Evolutionary conservation across 2,797 vertebrate genomes (phyloP).

Genomic region (Ciconia nigra): DNA sequence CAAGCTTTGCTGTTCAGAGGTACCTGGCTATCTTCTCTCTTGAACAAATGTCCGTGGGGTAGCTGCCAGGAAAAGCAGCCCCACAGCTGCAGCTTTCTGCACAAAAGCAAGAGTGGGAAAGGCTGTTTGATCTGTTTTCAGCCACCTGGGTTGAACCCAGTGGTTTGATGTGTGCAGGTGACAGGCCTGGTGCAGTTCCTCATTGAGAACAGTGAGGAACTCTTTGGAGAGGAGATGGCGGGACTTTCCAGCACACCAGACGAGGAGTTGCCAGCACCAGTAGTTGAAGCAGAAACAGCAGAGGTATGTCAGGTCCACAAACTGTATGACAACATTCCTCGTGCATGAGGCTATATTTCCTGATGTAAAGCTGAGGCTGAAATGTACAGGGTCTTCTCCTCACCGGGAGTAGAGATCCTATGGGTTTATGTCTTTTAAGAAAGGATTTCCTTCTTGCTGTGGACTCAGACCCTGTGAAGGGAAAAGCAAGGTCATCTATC

Average conservation of each 20-base stretch:
- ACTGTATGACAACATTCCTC: background rate
- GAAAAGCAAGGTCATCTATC: background rate
- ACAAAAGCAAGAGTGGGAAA: background rate
- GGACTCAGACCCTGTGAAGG: background rate
- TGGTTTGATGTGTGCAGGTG: background rate
- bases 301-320: background rate
- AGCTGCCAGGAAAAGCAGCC: background rate
- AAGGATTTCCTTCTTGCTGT: background rate
- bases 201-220: slow-evolving; percentile 39
- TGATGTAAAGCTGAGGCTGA: background rate
- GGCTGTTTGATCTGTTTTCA: background rate
- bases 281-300: background rate
- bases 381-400: background rate
- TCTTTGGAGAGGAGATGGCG: background rate
- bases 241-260: fast-evolving
- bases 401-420: background rate
- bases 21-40: background rate
- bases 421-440: background rate
- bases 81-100: background rate
- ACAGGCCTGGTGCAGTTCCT: slow-evolving; percentile 63
- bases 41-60: background rate
- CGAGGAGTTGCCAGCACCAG: fast-evolving
- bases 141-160: background rate
- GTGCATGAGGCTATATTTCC: background rate
- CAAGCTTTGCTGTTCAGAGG: background rate